Evolutionary conservation across 2,113 vertebrate genomes (phyloP).

Genomic region (Erpornis zantholeuca): DNA sequence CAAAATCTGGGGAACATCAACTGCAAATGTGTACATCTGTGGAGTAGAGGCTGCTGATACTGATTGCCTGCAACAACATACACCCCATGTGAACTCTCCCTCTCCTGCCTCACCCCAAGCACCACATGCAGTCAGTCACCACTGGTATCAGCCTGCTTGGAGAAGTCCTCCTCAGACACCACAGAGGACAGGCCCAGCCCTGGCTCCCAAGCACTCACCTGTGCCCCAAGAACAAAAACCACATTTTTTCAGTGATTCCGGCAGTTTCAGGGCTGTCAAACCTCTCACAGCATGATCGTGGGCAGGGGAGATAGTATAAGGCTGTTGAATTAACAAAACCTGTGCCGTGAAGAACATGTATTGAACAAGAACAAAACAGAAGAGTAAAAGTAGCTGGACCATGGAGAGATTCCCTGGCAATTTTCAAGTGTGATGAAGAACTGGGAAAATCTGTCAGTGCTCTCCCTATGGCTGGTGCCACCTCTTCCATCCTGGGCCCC

Average conservation of each 20-base stretch:
- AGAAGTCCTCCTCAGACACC: not conserved
- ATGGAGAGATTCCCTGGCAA: not conserved
- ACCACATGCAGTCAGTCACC: not conserved
- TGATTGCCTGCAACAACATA: not conserved
- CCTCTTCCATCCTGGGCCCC: not conserved
- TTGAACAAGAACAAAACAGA: not conserved
- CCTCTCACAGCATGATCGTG: not conserved
- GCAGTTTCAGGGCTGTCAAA: not conserved
- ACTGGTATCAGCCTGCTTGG: not conserved
- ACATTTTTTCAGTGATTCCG: not conserved
- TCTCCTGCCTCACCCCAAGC: not conserved
- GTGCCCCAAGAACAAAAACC: not conserved
- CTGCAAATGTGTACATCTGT: not conserved
- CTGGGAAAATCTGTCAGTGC: not conserved
- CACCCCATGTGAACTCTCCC: not conserved
- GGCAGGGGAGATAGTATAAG: not conserved
- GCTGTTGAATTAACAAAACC: not conserved
- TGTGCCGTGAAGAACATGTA: not conserved
- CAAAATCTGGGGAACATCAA: not conserved
- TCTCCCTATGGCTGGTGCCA: rapidly evolving
- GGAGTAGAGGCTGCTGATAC: not conserved
- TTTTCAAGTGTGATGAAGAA: not conserved
- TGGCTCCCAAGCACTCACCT: not conserved
- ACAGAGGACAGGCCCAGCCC: not conserved
- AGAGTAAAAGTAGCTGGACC: not conserved